Evolutionary conservation across 2,888 invertebrate species (phyloP), one percentile per base, ranked within the genome.

Genomic region (Drosophila anomalata): DNA sequence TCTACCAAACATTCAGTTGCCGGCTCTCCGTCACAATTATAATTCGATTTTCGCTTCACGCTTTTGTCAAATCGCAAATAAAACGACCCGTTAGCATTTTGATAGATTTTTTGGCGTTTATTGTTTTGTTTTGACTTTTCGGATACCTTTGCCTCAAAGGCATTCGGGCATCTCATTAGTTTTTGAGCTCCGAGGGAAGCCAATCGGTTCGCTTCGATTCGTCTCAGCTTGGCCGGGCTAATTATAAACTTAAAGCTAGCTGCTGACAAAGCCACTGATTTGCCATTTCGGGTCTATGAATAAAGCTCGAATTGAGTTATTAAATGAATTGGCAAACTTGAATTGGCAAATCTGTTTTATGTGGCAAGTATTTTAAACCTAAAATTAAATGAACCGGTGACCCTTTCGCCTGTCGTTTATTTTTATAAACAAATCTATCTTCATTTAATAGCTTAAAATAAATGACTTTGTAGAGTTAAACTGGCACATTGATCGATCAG

Each of bases 1-100:
- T 29, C 9, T 39, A 48, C 12, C 2, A 31, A 31, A n/a, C 11
- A 41, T 36, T 52, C 41, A 48, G 39, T 26, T 26, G 7, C 36
- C 11, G n/a, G 12, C 42, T 42, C 41, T 29, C 17, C 57, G 20
- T 68, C 69, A 52, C 52, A 62, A 61, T 55, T 71, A 62, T 57
- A 55, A 72, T 59, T 65, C 73, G 73, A 59, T 73, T 73, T 66
- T 54, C 46, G 72, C 11, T 73, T 73, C 59, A 56, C 52, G 73
- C 73, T 60, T 62, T 85, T 82, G 72, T 82, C 71, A 69, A 62
- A 60, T 73, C 68, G 41, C 66, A 63, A 48, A 69, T 69, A 53
- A 70, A 71, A 53, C 72, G 55, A 68, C 54, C 86, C 81, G 81
- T 85, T 85, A 82, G 86, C 86, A 65, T 73, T 55, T 73, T 67